Percentiles rank a stretch among this genome's conserved stretches.
Evolutionary conservation across 2,888 invertebrate genomes (phyloP).

Genomic region (Aleiodes alternator): DNA sequence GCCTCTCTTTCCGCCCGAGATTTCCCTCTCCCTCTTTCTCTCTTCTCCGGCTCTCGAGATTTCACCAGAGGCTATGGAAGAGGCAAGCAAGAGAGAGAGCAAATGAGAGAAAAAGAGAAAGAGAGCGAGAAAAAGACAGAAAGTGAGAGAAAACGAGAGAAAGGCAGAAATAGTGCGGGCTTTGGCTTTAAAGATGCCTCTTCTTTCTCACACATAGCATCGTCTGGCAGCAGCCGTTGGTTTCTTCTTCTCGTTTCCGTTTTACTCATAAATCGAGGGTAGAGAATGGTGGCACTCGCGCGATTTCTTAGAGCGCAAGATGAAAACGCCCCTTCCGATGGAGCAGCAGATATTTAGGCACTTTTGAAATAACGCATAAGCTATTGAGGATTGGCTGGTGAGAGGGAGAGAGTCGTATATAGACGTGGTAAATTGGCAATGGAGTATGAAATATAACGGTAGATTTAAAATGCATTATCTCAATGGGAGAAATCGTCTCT

Average conservation of each 20-base stretch:
- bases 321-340: slow-evolving; percentile 37
- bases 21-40: slow-evolving; percentile 8
- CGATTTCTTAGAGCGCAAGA: slow-evolving; percentile 44
- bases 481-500: slow-evolving; percentile 2
- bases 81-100: background rate
- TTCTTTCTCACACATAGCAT: slow-evolving; percentile 28
- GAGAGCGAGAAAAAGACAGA: too few species aligned
- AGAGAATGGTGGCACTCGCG: slow-evolving; percentile 43
- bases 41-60: slow-evolving; percentile 17
- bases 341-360: slow-evolving; percentile 44
- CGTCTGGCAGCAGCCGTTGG: slow-evolving; percentile 38
- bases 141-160: background rate
- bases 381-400: background rate
- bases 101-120: too few species aligned
- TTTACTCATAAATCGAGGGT: slow-evolving; percentile 45
- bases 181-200: slow-evolving; percentile 3
- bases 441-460: slow-evolving; percentile 30
- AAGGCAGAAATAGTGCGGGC: slow-evolving; percentile 39
- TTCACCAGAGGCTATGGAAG: slow-evolving; percentile 13
- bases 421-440: background rate
- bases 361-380: slow-evolving; percentile 42
- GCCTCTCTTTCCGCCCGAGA: slow-evolving; percentile 5
- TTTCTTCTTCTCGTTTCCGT: slow-evolving; percentile 30
- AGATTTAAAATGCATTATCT: slow-evolving; percentile 45
- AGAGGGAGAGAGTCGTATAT: background rate